phyloP scores from a whole-genome alignment of 1,140 invertebrate species.

The Nephila pilipes region DNA sequence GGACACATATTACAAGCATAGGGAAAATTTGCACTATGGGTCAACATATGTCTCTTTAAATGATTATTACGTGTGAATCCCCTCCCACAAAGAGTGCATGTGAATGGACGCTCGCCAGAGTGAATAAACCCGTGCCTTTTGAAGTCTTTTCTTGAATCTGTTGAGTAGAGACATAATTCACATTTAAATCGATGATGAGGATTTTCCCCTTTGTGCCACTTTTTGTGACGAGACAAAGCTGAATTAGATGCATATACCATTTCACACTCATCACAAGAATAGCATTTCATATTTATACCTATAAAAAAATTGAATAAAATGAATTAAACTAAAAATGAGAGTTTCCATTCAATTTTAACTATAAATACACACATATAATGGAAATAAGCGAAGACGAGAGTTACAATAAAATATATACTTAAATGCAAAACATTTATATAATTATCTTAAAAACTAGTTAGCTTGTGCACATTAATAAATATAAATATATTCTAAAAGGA shows the following conservation, averaged over 20 bases:
- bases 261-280: conserved; percentile 68
- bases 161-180: conserved; percentile 67
- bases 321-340: background rate
- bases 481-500: background rate
- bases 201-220: conserved; percentile 71
- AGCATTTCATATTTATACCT: conserved; percentile 59
- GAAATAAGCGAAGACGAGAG: no score
- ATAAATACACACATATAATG: background rate
- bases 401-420: no score
- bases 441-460: no score
- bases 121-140: conserved; percentile 68
- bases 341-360: background rate
- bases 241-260: conserved; percentile 75
- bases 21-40: conserved; percentile 51
- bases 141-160: conserved; percentile 65
- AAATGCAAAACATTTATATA: no score
- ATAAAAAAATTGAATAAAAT: background rate
- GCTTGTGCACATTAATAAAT: no score
- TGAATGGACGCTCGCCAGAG: conserved; percentile 68
- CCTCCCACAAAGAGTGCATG: conserved; percentile 64
- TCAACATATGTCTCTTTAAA: conserved; percentile 66
- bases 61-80: conserved; percentile 73
- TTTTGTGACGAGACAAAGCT: conserved; percentile 69
- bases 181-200: conserved; percentile 64
- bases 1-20: conserved; percentile 46